Evolutionary conservation across 2,113 vertebrate species (phyloP).

Genomic region (Microcebus murinus): DNA sequence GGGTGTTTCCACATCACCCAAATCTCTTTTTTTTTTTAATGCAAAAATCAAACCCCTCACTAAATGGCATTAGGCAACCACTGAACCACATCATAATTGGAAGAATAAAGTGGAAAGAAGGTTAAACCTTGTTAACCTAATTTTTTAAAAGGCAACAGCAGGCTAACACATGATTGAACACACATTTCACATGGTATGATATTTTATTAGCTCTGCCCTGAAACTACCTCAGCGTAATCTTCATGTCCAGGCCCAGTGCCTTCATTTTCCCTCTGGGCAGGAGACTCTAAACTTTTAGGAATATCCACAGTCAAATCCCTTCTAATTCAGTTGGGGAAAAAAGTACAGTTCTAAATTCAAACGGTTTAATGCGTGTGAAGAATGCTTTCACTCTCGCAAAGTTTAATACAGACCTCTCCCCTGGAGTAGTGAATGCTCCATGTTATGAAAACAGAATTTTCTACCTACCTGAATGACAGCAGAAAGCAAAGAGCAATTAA

Average conservation of each 20-base stretch:
- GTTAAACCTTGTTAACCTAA: not conserved
- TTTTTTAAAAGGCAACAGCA: not conserved
- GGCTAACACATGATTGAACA: not conserved
- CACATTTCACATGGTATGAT: not conserved
- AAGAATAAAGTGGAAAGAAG: not conserved
- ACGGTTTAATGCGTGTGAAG: not conserved
- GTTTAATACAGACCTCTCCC: not conserved
- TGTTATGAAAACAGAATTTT: not conserved
- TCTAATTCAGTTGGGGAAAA: not conserved
- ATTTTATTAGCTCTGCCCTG: not conserved
- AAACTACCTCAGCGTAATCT: not conserved
- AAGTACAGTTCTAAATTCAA: not conserved
- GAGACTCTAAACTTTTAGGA: not conserved
- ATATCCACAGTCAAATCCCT: not conserved
- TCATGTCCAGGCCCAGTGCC: not conserved
- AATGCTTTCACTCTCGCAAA: not conserved
- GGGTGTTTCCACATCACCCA: not conserved
- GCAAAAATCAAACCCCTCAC: not conserved
- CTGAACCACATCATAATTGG: not conserved
- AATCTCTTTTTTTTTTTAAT: not conserved
- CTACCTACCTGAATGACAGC: not conserved
- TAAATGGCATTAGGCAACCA: not conserved
- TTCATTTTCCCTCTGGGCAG: not conserved
- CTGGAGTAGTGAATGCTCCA: not conserved
- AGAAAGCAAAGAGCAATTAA: not conserved